Base-by-base conservation (phyloP, 2,113 vertebrate species). In the Isichthys henryi region DNA sequence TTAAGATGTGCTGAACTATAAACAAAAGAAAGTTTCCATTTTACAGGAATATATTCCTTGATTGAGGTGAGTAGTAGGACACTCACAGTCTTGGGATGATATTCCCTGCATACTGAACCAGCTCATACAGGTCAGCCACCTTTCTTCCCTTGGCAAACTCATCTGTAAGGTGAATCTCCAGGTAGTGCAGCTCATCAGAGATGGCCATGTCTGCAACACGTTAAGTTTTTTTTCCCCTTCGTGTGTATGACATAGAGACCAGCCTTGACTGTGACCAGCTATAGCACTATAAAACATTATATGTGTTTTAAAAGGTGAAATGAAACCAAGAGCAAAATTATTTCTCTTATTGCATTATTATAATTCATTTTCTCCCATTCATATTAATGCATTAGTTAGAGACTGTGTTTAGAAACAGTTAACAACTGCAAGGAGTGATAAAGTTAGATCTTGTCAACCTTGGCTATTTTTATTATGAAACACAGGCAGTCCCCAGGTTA, bases 21-120 rank as follows among this genome's bases (percentile, higher is more conserved):
- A 80, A 43, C 11, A 17, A 39, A 19, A 80, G 70, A 74, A 77
- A 39, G 15, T 77, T 77, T 39, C 19, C 19, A 77, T 77, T 39
- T 19, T 1, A 77, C 35, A 21, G n/a, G 0, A 46, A 48, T 10
- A 21, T 5, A 19, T 23, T n/a, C 15, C 15, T 45, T 10, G 46
- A 84, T 46, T 9, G 82, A 23, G 45, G 21, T 10, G 45, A 13
- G n/a, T 10, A 3, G 2, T 17, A 53, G 2, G 0, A 90, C 90
- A 97, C 98, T 99, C 94, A 99, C 98, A 99, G 97, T 91, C 98
- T 96, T 31, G 98, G 98, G 92, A 99, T 99, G 93, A 99, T 99
- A 94, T 99, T 99, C 53, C 98, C 98, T 53, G 98, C 98, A 3
- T 99, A 99, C 50, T 99, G 98, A 84, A 99, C 98, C 91, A 99